Percentiles rank a stretch among this genome's conserved stretches.
Evolutionary conservation across 2,113 vertebrate species (phyloP).

Genomic region (Marcusenius ussheri): DNA sequence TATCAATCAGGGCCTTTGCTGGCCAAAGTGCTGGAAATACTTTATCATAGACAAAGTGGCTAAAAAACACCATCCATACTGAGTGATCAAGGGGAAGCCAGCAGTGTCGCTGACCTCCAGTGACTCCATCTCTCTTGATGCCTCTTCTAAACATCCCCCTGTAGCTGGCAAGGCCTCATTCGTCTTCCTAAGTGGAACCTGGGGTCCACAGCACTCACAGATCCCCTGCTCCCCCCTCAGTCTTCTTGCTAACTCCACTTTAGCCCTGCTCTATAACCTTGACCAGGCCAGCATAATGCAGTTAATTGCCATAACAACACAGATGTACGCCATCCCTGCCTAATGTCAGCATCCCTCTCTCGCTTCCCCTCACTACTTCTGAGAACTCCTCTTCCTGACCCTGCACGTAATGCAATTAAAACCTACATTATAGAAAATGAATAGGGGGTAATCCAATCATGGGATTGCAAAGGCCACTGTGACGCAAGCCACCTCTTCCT

Average conservation of each 20-base stretch:
- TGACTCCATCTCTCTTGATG: conserved; percentile 22
- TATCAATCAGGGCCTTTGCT: conserved; percentile 35
- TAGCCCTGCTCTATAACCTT: conserved; percentile 31
- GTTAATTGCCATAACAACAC: conserved; percentile 43
- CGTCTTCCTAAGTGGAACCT: neutral
- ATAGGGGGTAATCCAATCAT: conserved; percentile 39
- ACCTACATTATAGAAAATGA: conserved; percentile 36
- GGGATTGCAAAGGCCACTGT: conserved; percentile 28
- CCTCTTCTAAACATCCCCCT: neutral
- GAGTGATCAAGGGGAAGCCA: conserved; percentile 23
- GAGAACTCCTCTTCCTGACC: conserved; percentile 38
- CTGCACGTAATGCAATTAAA: conserved; percentile 42
- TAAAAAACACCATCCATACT: conserved; percentile 23
- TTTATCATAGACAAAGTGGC: conserved; percentile 20
- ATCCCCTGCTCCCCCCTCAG: conserved; percentile 18
- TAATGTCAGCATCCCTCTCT: conserved; percentile 31
- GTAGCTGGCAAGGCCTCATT: neutral
- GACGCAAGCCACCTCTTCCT: neutral
- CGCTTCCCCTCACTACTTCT: conserved; percentile 28
- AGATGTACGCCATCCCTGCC: conserved; percentile 35
- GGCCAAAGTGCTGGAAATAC: conserved; percentile 23
- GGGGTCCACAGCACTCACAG: neutral
- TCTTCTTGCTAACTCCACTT: conserved; percentile 16
- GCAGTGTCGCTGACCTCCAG: conserved; percentile 11
- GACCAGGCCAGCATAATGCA: conserved; percentile 41